Evolutionary conservation across 2,113 vertebrate genomes (phyloP).

Genomic region (Oryzias celebensis): DNA sequence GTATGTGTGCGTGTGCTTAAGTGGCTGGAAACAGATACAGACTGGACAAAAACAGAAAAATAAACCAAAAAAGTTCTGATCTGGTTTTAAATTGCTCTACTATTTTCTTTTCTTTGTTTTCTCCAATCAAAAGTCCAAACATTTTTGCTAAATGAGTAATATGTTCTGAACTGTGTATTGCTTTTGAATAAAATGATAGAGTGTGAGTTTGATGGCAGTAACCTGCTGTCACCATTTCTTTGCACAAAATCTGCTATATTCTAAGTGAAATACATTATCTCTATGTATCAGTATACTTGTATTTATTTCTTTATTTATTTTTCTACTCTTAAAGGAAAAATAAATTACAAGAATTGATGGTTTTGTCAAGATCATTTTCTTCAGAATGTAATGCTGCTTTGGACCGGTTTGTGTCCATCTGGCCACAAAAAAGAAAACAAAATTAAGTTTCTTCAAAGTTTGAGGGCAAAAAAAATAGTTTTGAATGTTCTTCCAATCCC

Average conservation of each 20-base stretch:
- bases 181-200: conserved; percentile 44
- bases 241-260: conserved; percentile 10
- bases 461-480: conserved; percentile 6
- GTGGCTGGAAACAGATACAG: too few species aligned
- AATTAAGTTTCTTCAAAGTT: conserved; percentile 2
- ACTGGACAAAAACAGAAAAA: too few species aligned
- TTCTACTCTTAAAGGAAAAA: neutral
- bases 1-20: too few species aligned
- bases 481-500: neutral
- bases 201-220: conserved; percentile 27
- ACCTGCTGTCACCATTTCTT: conserved; percentile 28
- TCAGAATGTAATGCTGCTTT: conserved; percentile 24
- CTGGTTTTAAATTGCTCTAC: too few species aligned
- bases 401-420: conserved; percentile 23
- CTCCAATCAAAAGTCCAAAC: too few species aligned
- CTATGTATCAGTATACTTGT: neutral
- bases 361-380: conserved; percentile 24
- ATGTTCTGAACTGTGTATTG: neutral
- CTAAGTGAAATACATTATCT: neutral
- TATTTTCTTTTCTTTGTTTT: too few species aligned
- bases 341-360: conserved; percentile 20
- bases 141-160: too few species aligned
- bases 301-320: conserved; percentile 4
- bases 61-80: too few species aligned
- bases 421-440: neutral